These are phyloP conservation scores for Stenichneumon culpator DNA, from an alignment of 2,888 invertebrate genomes.

Conservation along the genomic window DNA sequence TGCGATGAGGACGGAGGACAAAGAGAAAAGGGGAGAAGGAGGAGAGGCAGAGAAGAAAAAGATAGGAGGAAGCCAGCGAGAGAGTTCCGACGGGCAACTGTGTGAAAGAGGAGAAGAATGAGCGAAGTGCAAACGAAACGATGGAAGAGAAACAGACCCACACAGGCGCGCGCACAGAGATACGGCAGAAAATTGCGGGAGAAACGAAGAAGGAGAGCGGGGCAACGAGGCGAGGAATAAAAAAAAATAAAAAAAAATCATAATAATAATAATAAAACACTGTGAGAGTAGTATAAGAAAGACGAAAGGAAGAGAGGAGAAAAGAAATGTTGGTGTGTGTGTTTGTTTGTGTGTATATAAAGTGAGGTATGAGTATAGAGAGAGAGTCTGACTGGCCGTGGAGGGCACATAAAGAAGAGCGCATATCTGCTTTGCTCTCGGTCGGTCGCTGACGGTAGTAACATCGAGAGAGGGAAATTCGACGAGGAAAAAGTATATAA, in stretches of 20 bases:
- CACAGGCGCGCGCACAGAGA: slow-evolving; percentile 7
- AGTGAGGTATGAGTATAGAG: slow-evolving; percentile 54
- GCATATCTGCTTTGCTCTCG: slow-evolving; percentile 63
- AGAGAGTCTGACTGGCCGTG: slow-evolving; percentile 33
- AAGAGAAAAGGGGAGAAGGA: slow-evolving; percentile 42
- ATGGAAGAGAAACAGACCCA: slow-evolving; percentile 60
- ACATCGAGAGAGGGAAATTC: slow-evolving; percentile 55
- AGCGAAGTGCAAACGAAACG: slow-evolving; percentile 62
- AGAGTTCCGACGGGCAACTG: slow-evolving; percentile 39
- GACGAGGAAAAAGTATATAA: slow-evolving; percentile 59
- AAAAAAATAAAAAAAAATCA: not conserved
- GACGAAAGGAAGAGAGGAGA: slow-evolving; percentile 20
- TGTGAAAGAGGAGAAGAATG: slow-evolving; percentile 38
- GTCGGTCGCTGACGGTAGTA: slow-evolving; percentile 33
- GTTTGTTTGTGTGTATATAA: not conserved
- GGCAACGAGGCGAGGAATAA: slow-evolving; percentile 42
- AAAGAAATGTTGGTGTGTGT: slow-evolving; percentile 34
- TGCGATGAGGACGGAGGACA: slow-evolving; percentile 8
- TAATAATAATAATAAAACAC: slow-evolving; percentile 1
- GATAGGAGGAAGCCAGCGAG: slow-evolving; percentile 54
- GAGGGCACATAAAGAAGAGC: slow-evolving; percentile 54
- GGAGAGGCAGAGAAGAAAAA: slow-evolving; percentile 64
- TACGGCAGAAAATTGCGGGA: not conserved
- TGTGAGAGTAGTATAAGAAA: slow-evolving; percentile 23
- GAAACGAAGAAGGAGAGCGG: slow-evolving; percentile 22